Base-by-base conservation (phyloP, 2,113 vertebrate species). In the Gadus chalcogrammus region DNA sequence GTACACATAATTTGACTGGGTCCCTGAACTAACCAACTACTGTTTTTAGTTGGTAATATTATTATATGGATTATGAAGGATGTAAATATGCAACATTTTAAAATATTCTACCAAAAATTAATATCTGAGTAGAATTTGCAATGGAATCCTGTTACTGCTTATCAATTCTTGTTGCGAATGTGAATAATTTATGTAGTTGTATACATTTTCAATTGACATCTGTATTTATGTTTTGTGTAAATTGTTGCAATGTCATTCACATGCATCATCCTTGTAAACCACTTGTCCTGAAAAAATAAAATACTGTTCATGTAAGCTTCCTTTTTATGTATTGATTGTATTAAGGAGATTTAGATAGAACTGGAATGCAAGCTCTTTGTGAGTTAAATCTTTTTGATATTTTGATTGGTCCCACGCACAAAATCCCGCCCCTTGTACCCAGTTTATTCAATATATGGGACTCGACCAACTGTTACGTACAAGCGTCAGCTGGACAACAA, bases 151-250 rank as follows among this genome's bases (percentile, higher is more conserved):
- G 48, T 13, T 48, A 75, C 79, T 82, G 84, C 83, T 85, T 79
- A 74, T 77, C 82, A 63, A 74, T 76, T 68, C 35, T 76, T 77
- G 81, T 18, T 63, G 78, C 64, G 79, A 75, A 72, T 81, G 72
- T 84, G 71, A 86, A 83, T 85, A 84, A 85, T 88, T 85, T 81
- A 81, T 78, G 78, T 76, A 60, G 64, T 77, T 69, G 63, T 53
- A 82, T 85, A 58, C n/a, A 79, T 72, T 81, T 81, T 80, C 28
- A 59, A 59, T 67, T 60, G 64, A 53, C 64, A 75, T 82, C 53
- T 89, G 71, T 88, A 85, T 89, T 88, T 89, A 87, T 88, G 80
- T 87, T 67, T 70, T 79, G 56, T 86, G 81, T 86, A 80, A 71
- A 82, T 77, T 82, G 69, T 72, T 76, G 42, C 42, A 48, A 48